Evolutionary conservation across 2,797 vertebrate genomes (phyloP), one percentile per base, ranked within the genome.

Genomic region (Amblyopsis hoosieri): DNA sequence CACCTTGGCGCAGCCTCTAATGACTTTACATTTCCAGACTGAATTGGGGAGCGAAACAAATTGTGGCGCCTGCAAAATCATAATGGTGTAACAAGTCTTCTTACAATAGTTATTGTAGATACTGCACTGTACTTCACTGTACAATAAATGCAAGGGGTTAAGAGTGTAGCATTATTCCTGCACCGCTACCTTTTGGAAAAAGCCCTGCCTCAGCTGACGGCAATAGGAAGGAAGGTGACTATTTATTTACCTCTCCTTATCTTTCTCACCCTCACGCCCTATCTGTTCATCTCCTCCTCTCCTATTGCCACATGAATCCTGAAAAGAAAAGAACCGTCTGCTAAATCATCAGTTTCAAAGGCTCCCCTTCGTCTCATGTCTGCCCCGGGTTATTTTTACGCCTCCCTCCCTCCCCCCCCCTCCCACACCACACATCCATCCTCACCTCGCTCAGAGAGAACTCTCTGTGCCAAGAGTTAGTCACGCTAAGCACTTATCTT

Each of bases 401-500:
- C 76, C 71, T 52, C 45, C 4, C 7, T 58, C 51, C 11, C 19
- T 47, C 10, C 8, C 33, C 56, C 8, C 2, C 6, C 49, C 67
- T 71, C 75, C 74, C 81, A n/a, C n/a, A n/a, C n/a, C 82, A 60
- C 74, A 73, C 74, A 85, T 81, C 81, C 69, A 76, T 77, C 76
- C 80, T 75, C 80, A 71, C 80, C 75, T 69, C 75, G 80, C 77
- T 84, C 80, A 80, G 78, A 60, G 77, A 78, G 82, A 81, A 84
- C 80, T 82, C 77, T 76, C 71, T 60, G 71, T 81, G 80, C 85
- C 87, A 89, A 86, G 86, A 85, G 81, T 90, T 90, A 90, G 88
- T 90, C 86, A 89, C 85, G 86, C 87, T 72, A 88, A 83, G 86
- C 78, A 87, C 86, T 88, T 87, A 87, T 89, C 85, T 85, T 85